Evolutionary conservation across 2,888 invertebrate species (phyloP).

Genomic region (Xestobium rufovillosum): DNA sequence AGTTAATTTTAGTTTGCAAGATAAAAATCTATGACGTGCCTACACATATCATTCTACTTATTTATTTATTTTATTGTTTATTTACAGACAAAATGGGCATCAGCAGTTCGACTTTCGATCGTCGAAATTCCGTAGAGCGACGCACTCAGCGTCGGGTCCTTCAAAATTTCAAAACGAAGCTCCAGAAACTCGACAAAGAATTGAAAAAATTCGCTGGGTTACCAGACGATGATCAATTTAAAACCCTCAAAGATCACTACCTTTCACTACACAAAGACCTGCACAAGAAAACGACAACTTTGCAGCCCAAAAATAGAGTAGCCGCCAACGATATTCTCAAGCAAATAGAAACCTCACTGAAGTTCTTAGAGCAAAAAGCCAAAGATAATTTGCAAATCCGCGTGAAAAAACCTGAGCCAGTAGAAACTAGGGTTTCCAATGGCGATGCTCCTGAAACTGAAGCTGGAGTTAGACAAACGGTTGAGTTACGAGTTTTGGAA

Average conservation of each 20-base stretch:
- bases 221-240: slow-evolving; percentile 22
- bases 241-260: slow-evolving; percentile 20
- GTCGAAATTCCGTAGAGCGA: slow-evolving; percentile 27
- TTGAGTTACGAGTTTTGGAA: slow-evolving; percentile 26
- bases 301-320: slow-evolving; percentile 27
- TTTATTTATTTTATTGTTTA: too few species aligned
- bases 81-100: slow-evolving; percentile 27
- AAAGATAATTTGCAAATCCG: slow-evolving; percentile 21
- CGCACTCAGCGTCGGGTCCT: slow-evolving; percentile 27
- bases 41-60: too few species aligned
- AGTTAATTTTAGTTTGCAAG: too few species aligned
- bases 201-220: slow-evolving; percentile 28
- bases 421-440: neutral
- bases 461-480: slow-evolving; percentile 18
- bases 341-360: slow-evolving; percentile 22
- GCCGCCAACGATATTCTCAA: slow-evolving; percentile 23
- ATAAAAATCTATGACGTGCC: too few species aligned
- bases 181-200: slow-evolving; percentile 22
- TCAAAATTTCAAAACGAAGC: slow-evolving; percentile 24
- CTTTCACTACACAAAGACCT: slow-evolving; percentile 23
- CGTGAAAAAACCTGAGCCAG: slow-evolving; percentile 16
- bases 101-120: slow-evolving; percentile 25
- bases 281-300: slow-evolving; percentile 17
- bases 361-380: slow-evolving; percentile 23
- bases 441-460: neutral